Evolutionary conservation across 2,113 vertebrate species (phyloP), one percentile per base, ranked within the genome.

Genomic region (Drymodes brunneopygia): DNA sequence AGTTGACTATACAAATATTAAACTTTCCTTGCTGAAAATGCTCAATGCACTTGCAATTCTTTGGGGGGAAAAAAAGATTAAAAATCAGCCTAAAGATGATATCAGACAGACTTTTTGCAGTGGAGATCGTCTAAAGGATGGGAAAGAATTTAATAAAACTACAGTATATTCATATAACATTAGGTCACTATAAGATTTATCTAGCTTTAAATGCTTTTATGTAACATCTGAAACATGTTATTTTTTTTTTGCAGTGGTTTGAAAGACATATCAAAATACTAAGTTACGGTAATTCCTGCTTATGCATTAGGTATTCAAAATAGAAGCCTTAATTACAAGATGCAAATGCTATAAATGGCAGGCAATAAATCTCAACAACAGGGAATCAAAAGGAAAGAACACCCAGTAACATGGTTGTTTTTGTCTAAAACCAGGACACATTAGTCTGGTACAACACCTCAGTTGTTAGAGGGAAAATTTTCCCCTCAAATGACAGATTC

Each of bases 251-350:
- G 27, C 51, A 67, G 24, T 40, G 61, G 72, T 84, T 94, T 94
- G 80, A 88, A 88, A 94, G 56, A 60, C 48, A 25, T 40, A 88
- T 25, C 60, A 75, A 94, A 93, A 83, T 62, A 81, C 64, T 73
- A 90, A 79, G 58, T 88, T 93, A 88, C 18, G 10, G 69, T 91
- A 92, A 94, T 89, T 94, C 81, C 89, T 89, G 61, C 72, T 88
- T 94, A 70, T 74, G 80, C 3, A 2, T 78, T 93, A 94, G 51
- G 69, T 92, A 81, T 96, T 94, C 83, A 97, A 92, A 97, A 94
- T 86, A 97, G 95, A 89, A 94, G 36, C 51, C 51, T 67, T 96
- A 97, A 97, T 96, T 96, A 65, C 86, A 81, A 88, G 91, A 57
- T 96, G 56, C 77, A 83, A 90, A 86, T 60, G 69, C 86, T 94